Conservation (phyloP, 1,140 invertebrate genomes). For the Zaprionus kolodkinae region DNA sequence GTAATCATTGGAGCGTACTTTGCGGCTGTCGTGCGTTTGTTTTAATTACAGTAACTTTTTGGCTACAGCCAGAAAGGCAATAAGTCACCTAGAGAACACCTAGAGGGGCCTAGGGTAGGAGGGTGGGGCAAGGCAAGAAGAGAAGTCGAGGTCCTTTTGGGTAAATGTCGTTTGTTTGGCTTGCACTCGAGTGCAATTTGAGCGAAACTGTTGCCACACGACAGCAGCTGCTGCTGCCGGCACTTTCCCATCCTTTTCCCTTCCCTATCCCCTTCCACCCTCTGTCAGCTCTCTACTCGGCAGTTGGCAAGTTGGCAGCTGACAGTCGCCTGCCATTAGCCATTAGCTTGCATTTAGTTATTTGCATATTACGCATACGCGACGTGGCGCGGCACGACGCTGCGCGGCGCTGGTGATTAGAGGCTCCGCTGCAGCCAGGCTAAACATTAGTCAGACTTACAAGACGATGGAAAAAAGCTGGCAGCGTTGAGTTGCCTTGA, state of each 20-base stretch:
- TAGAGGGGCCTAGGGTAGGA: not conserved
- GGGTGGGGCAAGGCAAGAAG: no score
- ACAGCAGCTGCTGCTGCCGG: not conserved
- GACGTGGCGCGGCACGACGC: constrained; percentile 14
- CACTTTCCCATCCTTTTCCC: not conserved
- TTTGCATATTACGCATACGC: constrained; percentile 75
- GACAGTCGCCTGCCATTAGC: constrained; percentile 36
- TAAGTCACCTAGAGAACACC: constrained; percentile 27
- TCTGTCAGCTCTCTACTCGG: not conserved
- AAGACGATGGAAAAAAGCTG: constrained; percentile 11
- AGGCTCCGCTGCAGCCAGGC: not conserved
- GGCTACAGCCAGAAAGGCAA: constrained; percentile 38
- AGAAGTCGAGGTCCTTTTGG: not conserved
- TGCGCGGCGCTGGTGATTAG: constrained; percentile 1
- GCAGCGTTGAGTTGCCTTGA: not conserved
- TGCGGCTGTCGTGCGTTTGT: constrained; percentile 31
- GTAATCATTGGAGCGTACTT: constrained; percentile 57
- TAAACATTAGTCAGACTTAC: constrained; percentile 58
- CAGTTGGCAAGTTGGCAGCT: constrained; percentile 2
- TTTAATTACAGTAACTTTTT: constrained; percentile 61
- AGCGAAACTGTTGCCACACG: constrained; percentile 44
- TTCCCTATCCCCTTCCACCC: not conserved
- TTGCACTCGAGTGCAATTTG: constrained; percentile 51
- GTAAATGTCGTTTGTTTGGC: constrained; percentile 59
- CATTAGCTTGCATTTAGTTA: constrained; percentile 51